Evolutionary conservation across 1,140 invertebrate genomes (phyloP), one percentile per base, ranked within the genome.

Genomic region (Drosophila baimaii): DNA sequence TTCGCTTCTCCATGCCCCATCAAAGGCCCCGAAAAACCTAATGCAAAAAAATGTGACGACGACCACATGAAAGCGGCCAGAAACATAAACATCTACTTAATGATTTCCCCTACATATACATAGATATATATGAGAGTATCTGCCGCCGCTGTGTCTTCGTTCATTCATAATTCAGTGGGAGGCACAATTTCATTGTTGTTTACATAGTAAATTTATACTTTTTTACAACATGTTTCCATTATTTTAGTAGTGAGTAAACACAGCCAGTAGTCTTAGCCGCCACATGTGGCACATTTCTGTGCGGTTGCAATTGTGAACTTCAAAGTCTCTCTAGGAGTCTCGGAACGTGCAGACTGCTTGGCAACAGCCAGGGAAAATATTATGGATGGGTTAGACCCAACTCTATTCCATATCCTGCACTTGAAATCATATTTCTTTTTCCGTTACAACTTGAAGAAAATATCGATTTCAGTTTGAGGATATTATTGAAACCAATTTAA

Each of bases 161-260:
- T 23, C 83, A 86, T 86, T 83, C 71, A 89, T 86, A 83, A 88
- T 88, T 88, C 59, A 65, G 68, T 57, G 62, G 59, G 58, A 70
- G 61, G 73, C 54, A 54, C 19, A 58, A 68, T 54, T 76, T 81
- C 75, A 72, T 68, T 82, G 79, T 82, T 85, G 81, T 85, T 88
- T 88, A 88, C 84, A 88, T 89, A 88, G 84, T 88, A 88, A 88
- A 88, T 88, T 88, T 88, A 88, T 88, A 88, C 84, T 89, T 88
- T 71, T 89, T 88, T 89, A 88, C 84, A 80, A 88, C 84, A 84
- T 89, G 80, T 80, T 89, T 88, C 77, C 84, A 88, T 88, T 89
- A 90, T 86, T 88, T 89, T 80, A 89, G 84, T 90, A 89, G 84
- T 88, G 79, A 89, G 88, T 84, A 88, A 88, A 88, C 84, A 88